Evolutionary conservation across 2,113 vertebrate species (phyloP), one percentile per base, ranked within the genome.

Genomic region (Spizaetus ornatus): DNA sequence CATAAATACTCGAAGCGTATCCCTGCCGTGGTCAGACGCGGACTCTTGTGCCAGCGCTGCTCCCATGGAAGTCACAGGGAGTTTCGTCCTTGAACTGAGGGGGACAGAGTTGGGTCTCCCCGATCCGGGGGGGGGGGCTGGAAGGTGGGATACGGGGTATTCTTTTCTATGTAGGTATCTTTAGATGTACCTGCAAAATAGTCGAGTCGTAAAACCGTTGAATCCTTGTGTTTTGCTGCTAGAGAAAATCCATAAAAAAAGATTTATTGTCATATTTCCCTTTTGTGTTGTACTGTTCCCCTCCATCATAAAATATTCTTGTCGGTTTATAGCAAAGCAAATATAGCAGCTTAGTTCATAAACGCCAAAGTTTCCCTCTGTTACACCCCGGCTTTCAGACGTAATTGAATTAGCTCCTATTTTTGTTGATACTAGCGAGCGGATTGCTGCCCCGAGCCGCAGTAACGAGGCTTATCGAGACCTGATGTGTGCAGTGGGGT

Each of bases 181-280:
- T 95, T 62, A 86, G 74, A 80, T n/a, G 32, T 76, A 93, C 88
- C 96, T 94, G 84, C 15, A 43, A 87, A 80, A 77, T 10, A 36
- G 26, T 13, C 71, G 91, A 97, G 88, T 82, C 42, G 25, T 58
- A 87, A 91, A 90, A 52, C 23, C 4, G 11, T 92, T 95, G 96
- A 97, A 97, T 97, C 95, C 45, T 55, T 70, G 53, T 82, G 74
- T 84, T 98, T 91, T 95, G 87, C 92, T 92, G 92, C 96, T 95
- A 82, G 74, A 93, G 91, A 97, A 89, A 93, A 97, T 95, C 95
- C 91, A 98, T 98, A 89, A 98, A 98, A 97, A 94, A 47, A 97
- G 96, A 98, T 98, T 98, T 98, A 98, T 96, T 94, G 42, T 93
- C 96, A 93, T 94, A 96, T 97, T 97, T 97, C 97, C 95, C 89